Evolutionary conservation across 2,797 vertebrate species (phyloP), one percentile per base, ranked within the genome.

Genomic region (Pangasius krempfi): DNA sequence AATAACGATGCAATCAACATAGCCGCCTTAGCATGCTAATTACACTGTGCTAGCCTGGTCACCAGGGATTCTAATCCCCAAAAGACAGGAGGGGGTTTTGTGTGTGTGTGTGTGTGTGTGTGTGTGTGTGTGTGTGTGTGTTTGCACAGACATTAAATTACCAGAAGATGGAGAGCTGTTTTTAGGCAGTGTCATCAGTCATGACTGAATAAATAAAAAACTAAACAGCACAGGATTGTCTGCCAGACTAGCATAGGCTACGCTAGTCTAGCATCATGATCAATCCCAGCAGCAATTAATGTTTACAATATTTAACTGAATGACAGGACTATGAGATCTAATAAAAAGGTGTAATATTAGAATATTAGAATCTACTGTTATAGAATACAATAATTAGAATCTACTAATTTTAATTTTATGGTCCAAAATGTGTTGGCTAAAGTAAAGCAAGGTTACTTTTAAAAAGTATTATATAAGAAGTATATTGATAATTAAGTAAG

Each of bases 1-100:
- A 93, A 94, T 95, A 94, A 96, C 94, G 93, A 95, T 94, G 94
- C 94, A 96, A 96, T 96, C 95, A 95, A 92, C 89, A 91, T 84
- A 88, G 87, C 92, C 89, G n/a, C 88, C 93, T 94, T 91, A 91
- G 90, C 92, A 85, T 70, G 40, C 92, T 95, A 94, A 96, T 96
- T 95, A 94, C 85, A 70, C 72, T 84, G 90, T 40, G 37, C 84
- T 75, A 90, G 92, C 88, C 66, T 81, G 86, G 86, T 90, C 89
- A 89, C 86, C 90, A 2, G 47, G 66, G 89, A 94, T 87, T 30
- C 76, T 89, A 87, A 85, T 89, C 10, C 66, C 50, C 84, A 40
- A 72, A 70, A 87, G 88, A 70, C 4, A 82, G 33, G 47, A 13
- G 40, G 66, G 37, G 58, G 3, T 52, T 47, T 52, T 76, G 70